phyloP scores from a whole-genome alignment of 2,797 vertebrate genomes.

The Cirrhinus molitorella region DNA sequence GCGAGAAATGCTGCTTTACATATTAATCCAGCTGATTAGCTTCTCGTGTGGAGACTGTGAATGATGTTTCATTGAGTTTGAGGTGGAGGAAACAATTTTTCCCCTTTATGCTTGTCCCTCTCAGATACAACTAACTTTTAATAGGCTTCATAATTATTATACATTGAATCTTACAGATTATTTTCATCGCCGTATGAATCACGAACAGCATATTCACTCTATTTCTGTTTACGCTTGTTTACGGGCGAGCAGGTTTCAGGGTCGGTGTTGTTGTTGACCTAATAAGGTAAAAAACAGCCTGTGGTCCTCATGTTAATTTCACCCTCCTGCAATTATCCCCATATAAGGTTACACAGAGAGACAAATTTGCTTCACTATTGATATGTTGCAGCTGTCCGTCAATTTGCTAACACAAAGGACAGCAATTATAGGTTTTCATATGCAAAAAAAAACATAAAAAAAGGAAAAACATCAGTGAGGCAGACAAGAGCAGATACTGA shows the following conservation, averaged over 20 bases:
- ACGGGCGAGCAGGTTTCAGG: conserved; percentile 30
- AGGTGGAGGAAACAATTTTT: conserved; percentile 37
- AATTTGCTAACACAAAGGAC: conserved; percentile 60
- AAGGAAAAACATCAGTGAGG: conserved; percentile 37
- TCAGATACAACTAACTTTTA: neutral
- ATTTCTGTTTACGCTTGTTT: conserved; percentile 20
- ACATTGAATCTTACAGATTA: neutral
- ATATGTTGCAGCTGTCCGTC: conserved; percentile 61
- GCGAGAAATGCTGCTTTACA: conserved; percentile 65
- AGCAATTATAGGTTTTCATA: conserved; percentile 65
- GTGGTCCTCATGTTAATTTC: conserved; percentile 51
- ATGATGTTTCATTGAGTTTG: conserved; percentile 65
- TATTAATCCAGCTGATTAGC: conserved; percentile 78
- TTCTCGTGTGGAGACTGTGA: conserved; percentile 63
- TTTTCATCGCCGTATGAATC: neutral
- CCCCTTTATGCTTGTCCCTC: conserved; percentile 1
- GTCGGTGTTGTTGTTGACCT: conserved; percentile 47
- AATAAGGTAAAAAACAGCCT: conserved; percentile 51
- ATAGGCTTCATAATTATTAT: neutral
- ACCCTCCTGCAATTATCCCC: conserved; percentile 59
- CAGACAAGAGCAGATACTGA: conserved; percentile 44
- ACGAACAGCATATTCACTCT: neutral
- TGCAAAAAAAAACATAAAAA: conserved; percentile 55
- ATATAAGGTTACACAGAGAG: conserved; percentile 60
- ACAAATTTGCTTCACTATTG: conserved; percentile 58